A percentile compares a stretch with the other conserved stretches of the same genome.
phyloP scores from a whole-genome alignment of 2,888 invertebrate genomes.

The Melanotus villosus region DNA sequence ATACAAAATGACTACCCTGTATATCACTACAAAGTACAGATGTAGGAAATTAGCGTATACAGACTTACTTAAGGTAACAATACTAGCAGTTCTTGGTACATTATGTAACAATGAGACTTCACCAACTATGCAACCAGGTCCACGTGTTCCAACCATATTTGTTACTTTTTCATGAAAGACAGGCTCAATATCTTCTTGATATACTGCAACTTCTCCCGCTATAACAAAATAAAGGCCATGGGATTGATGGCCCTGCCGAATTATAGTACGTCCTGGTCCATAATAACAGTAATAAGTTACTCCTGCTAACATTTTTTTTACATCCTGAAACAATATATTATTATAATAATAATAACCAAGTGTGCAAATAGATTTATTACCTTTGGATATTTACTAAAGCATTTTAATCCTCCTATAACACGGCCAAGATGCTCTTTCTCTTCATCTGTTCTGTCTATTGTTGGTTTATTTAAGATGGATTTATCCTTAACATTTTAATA shows the following conservation, averaged over 20 bases:
- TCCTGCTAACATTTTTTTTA: slow-evolving; percentile 74
- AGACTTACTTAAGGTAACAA: slow-evolving; percentile 4
- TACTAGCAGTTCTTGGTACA: slow-evolving; percentile 69
- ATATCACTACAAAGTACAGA: no score
- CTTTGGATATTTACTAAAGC: slow-evolving; percentile 74
- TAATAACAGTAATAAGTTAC: slow-evolving; percentile 75
- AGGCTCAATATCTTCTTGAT: slow-evolving; percentile 70
- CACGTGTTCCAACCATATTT: slow-evolving; percentile 70
- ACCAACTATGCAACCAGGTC: slow-evolving; percentile 76
- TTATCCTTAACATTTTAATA: slow-evolving; percentile 70
- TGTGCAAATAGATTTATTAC: slow-evolving; percentile 62
- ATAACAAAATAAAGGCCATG: slow-evolving; percentile 77
- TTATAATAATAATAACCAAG: neutral
- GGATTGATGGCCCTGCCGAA: slow-evolving; percentile 74
- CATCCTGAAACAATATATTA: slow-evolving; percentile 66
- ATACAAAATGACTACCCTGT: no score
- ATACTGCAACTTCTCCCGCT: slow-evolving; percentile 72
- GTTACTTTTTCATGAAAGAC: slow-evolving; percentile 68
- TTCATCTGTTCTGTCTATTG: slow-evolving; percentile 71
- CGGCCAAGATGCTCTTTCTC: slow-evolving; percentile 74
- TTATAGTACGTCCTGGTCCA: slow-evolving; percentile 72
- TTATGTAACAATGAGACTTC: slow-evolving; percentile 76
- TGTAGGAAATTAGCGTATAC: no score
- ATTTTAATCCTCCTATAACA: slow-evolving; percentile 75
- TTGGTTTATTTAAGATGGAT: slow-evolving; percentile 72